Evolutionary conservation across 2,888 invertebrate species (phyloP).

Genomic region (Drosophila acutilabella): DNA sequence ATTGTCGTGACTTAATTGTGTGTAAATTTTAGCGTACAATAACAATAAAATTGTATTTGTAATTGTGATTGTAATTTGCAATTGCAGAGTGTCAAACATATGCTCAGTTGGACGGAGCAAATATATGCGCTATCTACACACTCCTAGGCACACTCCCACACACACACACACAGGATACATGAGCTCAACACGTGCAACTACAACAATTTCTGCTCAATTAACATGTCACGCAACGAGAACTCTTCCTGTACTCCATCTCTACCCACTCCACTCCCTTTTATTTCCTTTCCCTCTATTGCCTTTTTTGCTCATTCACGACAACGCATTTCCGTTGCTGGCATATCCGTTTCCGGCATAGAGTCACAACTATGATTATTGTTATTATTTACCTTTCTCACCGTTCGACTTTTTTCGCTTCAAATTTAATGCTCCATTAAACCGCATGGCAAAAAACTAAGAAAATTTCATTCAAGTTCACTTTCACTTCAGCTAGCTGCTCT

Average conservation of each 20-base stretch:
- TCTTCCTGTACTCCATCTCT: not conserved
- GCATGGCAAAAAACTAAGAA: slow-evolving; percentile 7
- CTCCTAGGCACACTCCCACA: not conserved
- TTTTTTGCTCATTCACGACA: slow-evolving; percentile 26
- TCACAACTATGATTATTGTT: slow-evolving; percentile 29
- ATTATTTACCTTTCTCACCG: slow-evolving; percentile 36
- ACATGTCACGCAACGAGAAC: slow-evolving; percentile 47
- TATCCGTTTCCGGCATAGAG: slow-evolving; percentile 66
- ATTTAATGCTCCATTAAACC: slow-evolving; percentile 44
- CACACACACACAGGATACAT: slow-evolving; percentile 39
- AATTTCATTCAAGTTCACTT: slow-evolving; percentile 37
- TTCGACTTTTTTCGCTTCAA: slow-evolving; percentile 18
- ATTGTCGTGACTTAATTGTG: slow-evolving; percentile 66
- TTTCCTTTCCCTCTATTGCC: not conserved
- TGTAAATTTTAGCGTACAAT: slow-evolving; percentile 55
- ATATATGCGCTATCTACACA: slow-evolving; percentile 12
- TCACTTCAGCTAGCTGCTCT: slow-evolving; percentile 35
- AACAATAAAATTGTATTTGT: slow-evolving; percentile 37
- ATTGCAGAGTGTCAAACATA: slow-evolving; percentile 51
- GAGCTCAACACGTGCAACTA: slow-evolving; percentile 41
- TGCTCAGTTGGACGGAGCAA: slow-evolving; percentile 41
- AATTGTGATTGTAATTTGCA: slow-evolving; percentile 23
- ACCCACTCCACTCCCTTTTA: not conserved
- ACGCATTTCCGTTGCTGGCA: slow-evolving; percentile 60
- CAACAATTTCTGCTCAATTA: slow-evolving; percentile 48